Percentiles rank a stretch among this genome's conserved stretches.
These are phyloP conservation scores for Sesia apiformis DNA, from an alignment of 2,888 invertebrate genomes.

Conservation along the genomic window DNA sequence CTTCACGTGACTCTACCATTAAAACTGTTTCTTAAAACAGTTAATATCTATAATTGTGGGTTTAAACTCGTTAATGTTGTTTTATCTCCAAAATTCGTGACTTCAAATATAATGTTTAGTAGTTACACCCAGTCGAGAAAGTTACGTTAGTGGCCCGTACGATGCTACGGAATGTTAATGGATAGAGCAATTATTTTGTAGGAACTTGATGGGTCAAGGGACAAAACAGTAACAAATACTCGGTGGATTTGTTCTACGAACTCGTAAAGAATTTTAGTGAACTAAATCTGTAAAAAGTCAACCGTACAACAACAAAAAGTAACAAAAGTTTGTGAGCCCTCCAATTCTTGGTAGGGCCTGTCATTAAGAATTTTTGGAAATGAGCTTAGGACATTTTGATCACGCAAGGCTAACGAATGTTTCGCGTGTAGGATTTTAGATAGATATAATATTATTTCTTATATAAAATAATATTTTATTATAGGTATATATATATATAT, in stretches of 20 bases:
- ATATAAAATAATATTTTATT: no score
- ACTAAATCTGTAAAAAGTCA: no score
- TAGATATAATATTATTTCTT: conserved; percentile 2
- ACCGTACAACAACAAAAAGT: no score
- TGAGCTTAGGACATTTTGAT: conserved; percentile 1
- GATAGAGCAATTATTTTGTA: conserved; percentile 43
- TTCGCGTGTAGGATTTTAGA: conserved; percentile 5
- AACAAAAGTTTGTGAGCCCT: neutral
- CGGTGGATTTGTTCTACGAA: conserved; percentile 1
- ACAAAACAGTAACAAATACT: conserved; percentile 15
- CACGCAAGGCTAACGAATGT: conserved; percentile 8
- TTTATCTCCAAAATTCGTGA: conserved; percentile 19
- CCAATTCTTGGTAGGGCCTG: neutral
- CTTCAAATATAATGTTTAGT: conserved; percentile 25
- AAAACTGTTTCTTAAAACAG: no score
- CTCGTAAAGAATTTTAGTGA: no score
- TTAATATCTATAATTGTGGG: neutral
- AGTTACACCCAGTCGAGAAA: conserved; percentile 40
- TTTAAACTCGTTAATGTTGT: neutral
- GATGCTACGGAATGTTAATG: conserved; percentile 45
- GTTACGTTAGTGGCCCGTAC: conserved; percentile 32
- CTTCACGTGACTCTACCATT: no score
- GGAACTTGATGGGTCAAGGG: conserved; percentile 27
- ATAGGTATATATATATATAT: no score
- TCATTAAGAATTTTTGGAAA: conserved; percentile 1